These are phyloP conservation scores for Ibycter americanus DNA, from an alignment of 2,797 vertebrate species.

Conservation along the genomic window DNA sequence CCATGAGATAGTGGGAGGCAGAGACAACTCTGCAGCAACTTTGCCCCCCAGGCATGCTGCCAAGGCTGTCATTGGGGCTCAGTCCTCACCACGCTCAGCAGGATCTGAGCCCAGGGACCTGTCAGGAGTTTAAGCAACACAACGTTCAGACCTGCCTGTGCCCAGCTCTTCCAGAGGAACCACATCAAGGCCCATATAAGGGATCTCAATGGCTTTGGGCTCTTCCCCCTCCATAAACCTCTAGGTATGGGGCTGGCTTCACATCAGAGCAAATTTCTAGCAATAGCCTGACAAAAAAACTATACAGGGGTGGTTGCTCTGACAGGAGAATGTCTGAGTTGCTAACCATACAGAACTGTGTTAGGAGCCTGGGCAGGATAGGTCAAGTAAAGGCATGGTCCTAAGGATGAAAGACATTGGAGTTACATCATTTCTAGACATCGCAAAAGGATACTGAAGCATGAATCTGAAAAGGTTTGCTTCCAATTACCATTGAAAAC, in stretches of 20 bases:
- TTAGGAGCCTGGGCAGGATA: background rate
- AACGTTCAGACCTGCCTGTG: background rate
- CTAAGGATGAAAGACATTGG: background rate
- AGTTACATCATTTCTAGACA: background rate
- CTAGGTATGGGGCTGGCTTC: background rate
- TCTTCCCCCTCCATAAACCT: background rate
- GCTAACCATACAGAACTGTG: background rate
- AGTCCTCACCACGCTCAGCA: background rate
- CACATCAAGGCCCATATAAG: background rate
- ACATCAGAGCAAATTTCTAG: background rate
- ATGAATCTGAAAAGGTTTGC: conserved; percentile 18
- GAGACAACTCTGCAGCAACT: background rate
- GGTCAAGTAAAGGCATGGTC: background rate
- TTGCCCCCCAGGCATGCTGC: background rate
- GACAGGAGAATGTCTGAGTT: background rate
- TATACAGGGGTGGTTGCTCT: background rate
- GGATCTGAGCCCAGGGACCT: background rate
- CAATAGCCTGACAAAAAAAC: background rate
- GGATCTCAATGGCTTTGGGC: background rate
- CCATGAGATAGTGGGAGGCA: background rate
- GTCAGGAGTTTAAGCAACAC: background rate
- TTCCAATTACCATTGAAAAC: conserved; percentile 36
- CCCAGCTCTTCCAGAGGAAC: background rate
- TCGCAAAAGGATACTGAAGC: background rate
- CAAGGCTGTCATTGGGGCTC: background rate